Evolutionary conservation across 2,797 vertebrate species (phyloP).

Genomic region (Anas acuta): DNA sequence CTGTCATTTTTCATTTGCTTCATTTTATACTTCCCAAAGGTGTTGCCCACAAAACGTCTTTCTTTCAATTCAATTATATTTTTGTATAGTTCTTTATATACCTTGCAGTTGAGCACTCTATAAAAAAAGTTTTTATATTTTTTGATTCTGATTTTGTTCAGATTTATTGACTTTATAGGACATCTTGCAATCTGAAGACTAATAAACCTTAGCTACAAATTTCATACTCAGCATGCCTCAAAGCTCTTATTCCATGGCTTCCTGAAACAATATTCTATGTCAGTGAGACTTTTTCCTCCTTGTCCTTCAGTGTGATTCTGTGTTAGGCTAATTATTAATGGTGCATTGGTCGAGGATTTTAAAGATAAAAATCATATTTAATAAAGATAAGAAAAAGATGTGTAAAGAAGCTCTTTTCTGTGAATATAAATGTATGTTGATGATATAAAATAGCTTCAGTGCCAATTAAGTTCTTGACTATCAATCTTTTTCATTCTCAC

Average conservation of each 20-base stretch:
- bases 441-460: not conserved
- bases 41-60: not conserved
- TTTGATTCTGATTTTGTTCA: not conserved
- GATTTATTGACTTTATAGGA: conserved; percentile 55
- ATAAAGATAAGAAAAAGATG: not conserved
- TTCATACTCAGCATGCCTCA: conserved; percentile 8
- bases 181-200: conserved; percentile 38
- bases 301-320: not conserved
- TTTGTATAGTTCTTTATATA: not conserved
- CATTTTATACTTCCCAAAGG: not conserved
- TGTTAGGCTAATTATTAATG: not conserved
- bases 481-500: not conserved
- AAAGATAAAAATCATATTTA: conserved; percentile 2
- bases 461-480: not conserved
- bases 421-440: not conserved
- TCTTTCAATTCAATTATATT: not conserved
- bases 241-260: conserved; percentile 17
- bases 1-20: not conserved
- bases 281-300: not conserved
- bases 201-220: conserved; percentile 52
- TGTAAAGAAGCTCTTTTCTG: not conserved
- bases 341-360: not conserved
- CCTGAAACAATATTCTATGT: conserved; percentile 7
- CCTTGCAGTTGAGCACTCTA: not conserved
- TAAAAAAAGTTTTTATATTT: not conserved